Conservation (phyloP, 2,888 invertebrate genomes). For the Zygogramma bicolorata region DNA sequence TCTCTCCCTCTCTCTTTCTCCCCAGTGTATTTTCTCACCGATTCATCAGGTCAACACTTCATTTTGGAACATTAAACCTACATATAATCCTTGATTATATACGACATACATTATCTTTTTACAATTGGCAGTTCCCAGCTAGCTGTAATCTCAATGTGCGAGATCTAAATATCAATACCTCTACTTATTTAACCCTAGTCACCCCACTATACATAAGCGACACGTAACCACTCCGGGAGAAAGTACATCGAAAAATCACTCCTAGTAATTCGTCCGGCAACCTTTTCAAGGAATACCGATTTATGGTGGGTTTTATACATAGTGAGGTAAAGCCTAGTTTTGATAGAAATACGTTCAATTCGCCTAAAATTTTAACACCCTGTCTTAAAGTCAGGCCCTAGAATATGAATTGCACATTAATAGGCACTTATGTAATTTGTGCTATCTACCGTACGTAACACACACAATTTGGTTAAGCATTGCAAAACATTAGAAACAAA, state of each 20-base stretch:
- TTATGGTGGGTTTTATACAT: conserved; percentile 62
- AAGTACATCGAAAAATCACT: not conserved
- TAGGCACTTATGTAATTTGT: conserved; percentile 65
- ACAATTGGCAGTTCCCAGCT: conserved; percentile 69
- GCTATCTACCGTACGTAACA: conserved; percentile 48
- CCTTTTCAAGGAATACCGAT: too few species aligned
- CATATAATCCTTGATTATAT: conserved; percentile 62
- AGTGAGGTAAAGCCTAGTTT: conserved; percentile 59
- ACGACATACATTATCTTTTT: conserved; percentile 67
- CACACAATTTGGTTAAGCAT: conserved; percentile 40
- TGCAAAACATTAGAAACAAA: conserved; percentile 34
- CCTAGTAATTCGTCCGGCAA: too few species aligned
- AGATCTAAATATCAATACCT: conserved; percentile 62
- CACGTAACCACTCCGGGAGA: not conserved
- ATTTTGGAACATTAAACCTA: conserved; percentile 63
- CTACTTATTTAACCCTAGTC: conserved; percentile 53
- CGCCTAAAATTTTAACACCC: conserved; percentile 60
- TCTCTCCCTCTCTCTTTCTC: conserved; percentile 47
- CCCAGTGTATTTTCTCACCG: conserved; percentile 9
- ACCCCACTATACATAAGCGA: conserved; percentile 45
- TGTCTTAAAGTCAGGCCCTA: conserved; percentile 66
- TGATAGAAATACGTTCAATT: conserved; percentile 56
- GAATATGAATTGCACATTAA: conserved; percentile 65
- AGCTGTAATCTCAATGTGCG: conserved; percentile 64
- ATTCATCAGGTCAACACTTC: conserved; percentile 52